Base-by-base conservation (phyloP, 1,140 invertebrate genomes). In the Cheumatopsyche charites region DNA sequence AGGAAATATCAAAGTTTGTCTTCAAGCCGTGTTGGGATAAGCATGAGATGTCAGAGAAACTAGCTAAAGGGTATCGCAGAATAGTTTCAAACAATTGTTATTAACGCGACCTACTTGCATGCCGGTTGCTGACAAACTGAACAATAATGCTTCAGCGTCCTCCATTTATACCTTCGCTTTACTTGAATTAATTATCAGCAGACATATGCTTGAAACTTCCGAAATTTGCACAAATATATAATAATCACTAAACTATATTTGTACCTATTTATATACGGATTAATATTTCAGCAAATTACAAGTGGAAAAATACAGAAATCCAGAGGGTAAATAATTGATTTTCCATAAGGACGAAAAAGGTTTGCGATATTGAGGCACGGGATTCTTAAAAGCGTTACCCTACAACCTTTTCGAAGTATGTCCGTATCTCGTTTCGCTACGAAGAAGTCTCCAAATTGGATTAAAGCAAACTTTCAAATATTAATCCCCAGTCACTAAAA, bases 401-500 rank as follows among this genome's bases (percentile, higher is more conserved):
- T 26, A 5, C 66, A 68, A 68, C 47, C 49, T 58, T 36, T 36
- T 5, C 25, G 21, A 68, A 68, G 66, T 68, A 36, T 9, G 29
- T 36, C 3, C 29, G 29, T 36, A 68, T 68, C 47, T 26, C 41
- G 58, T 62, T 62, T 45, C 62, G 62, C 9, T 11, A 36, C 6
- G 26, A 62, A 47, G 69, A 71, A 62, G 69, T 63, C 41, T 36
- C 15, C 36, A 47, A 52, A 71, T 71, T 71, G 61, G 69, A 71
- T 71, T 62, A 71, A 58, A 62, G 69, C 26, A 62, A 71, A 71
- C 69, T 71, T 71, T 71, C 69, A 65, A 71, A 65, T 63, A 71
- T 71, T 71, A 71, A 71, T 71, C 69, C 69, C 69, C 45, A 63
- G 61, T 71, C 29, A 71, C 69, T 63, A 41, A 52, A 71, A 71